phyloP scores from a whole-genome alignment of 2,113 vertebrate genomes.

The Ochotona curzoniae region DNA sequence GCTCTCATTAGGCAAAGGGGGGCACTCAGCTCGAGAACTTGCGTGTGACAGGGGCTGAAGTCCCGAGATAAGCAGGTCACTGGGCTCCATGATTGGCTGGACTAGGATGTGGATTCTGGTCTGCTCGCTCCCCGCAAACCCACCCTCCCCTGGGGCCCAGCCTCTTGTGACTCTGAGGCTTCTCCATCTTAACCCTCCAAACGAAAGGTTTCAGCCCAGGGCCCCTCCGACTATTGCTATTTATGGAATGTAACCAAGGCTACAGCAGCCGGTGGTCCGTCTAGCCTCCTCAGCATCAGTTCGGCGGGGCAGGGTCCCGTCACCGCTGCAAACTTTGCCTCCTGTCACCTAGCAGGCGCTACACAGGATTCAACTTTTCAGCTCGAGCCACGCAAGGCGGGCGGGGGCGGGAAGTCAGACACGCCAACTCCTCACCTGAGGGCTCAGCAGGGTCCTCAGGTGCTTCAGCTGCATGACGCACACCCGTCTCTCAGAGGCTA shows the following conservation, averaged over 20 bases:
- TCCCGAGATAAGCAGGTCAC: background rate
- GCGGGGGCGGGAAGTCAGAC: background rate
- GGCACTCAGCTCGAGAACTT: too few species aligned
- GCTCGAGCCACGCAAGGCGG: background rate
- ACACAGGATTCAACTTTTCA: background rate
- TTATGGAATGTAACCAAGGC: background rate
- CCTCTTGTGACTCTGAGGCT: background rate
- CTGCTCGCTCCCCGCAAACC: background rate
- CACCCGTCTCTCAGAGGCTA: conserved; percentile 18
- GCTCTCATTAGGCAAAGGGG: background rate
- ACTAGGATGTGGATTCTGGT: background rate
- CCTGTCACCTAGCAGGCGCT: conserved; percentile 28
- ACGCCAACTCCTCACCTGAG: conserved; percentile 89
- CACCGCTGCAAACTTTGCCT: background rate
- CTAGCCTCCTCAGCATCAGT: too few species aligned
- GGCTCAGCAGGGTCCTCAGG: conserved; percentile 91
- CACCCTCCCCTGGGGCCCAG: background rate
- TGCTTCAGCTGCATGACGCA: conserved; percentile 92
- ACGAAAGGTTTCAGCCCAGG: background rate
- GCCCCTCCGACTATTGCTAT: background rate
- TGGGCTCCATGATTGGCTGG: background rate
- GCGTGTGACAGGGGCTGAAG: background rate
- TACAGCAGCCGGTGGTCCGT: background rate
- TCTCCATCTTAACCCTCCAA: background rate
- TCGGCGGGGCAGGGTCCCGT: background rate